Evolutionary conservation across 2,797 vertebrate species (phyloP), one percentile per base, ranked within the genome.

Genomic region (Liasis olivaceus): DNA sequence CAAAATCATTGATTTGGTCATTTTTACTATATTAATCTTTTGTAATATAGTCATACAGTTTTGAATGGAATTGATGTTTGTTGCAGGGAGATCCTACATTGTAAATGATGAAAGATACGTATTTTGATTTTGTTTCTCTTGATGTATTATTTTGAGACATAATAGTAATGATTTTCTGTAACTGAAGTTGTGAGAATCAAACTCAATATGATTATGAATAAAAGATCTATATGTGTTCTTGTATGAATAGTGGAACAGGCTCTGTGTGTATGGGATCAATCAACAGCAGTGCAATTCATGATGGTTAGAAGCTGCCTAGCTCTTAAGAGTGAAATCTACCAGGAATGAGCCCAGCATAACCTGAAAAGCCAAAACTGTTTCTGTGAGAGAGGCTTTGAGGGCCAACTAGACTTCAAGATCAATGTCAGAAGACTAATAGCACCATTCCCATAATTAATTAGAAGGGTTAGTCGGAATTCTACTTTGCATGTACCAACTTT

Each of bases 321-420:
- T 93, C 98, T 97, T 47, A 94, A 98, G 94, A 0, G 98, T 98
- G 95, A 98, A 98, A 86, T 97, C 97, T 47, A 98, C 97, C 0
- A 98, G 98, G 14, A 98, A 98, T 96, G 98, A 98, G 95, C 98
- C 98, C 62, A 98, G 94, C 42, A 98, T 97, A 17, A 98, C 98
- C 98, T 98, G 93, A 28, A 95, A 92, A 90, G 90, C 91, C 62
- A 31, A 91, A 87, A 11, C 6, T 91, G 14, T 87, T 87, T 92
- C 90, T 69, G 5, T 90, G 13, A 91, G 42, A 85, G 20, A 91
- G 36, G 1, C 36, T 60, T 93, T 14, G n/a, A 9, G 59, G 59
- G 69, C 28, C 22, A 89, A 59, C 5, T 54, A 26, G 54, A 14
- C 51, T 56, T 69, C 63, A 93, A 36, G 59, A 54, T 85, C 31